These are phyloP conservation scores for Phrynocephalus vlangalii DNA, from an alignment of 2,797 vertebrate species.

Conservation along the genomic window DNA sequence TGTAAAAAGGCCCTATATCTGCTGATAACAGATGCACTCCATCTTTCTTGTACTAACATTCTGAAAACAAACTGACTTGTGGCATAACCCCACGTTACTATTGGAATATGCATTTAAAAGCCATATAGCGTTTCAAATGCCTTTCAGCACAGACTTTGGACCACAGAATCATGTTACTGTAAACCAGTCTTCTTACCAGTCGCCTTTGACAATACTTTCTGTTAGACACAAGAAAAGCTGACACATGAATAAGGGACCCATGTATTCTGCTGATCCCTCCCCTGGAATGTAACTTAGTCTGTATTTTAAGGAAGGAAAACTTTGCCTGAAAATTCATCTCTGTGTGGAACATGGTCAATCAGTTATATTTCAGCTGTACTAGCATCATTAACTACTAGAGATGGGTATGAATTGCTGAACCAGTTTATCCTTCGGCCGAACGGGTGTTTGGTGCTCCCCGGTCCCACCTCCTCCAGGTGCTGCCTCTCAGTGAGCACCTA, in stretches of 20 bases:
- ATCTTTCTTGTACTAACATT: conserved; percentile 10
- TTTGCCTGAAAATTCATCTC: neutral
- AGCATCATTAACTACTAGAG: no score
- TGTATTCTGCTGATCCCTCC: neutral
- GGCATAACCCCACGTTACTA: neutral
- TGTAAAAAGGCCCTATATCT: neutral
- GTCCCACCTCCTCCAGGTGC: no score
- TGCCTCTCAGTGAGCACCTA: no score
- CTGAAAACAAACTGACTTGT: conserved; percentile 11
- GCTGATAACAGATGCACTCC: neutral
- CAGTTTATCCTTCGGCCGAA: no score
- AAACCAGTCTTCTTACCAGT: neutral
- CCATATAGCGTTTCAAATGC: neutral
- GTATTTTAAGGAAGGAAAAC: neutral
- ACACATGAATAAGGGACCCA: neutral
- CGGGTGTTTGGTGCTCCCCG: no score
- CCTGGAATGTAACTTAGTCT: neutral
- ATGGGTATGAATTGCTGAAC: no score
- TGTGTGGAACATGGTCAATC: neutral
- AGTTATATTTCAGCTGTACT: no score
- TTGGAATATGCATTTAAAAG: neutral
- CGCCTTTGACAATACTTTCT: no score
- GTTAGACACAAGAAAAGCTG: neutral
- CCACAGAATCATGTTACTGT: neutral
- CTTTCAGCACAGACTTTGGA: neutral